Conservation (phyloP, 92 coral and sea anemone species). For the Epizoanthus ramosus region DNA sequence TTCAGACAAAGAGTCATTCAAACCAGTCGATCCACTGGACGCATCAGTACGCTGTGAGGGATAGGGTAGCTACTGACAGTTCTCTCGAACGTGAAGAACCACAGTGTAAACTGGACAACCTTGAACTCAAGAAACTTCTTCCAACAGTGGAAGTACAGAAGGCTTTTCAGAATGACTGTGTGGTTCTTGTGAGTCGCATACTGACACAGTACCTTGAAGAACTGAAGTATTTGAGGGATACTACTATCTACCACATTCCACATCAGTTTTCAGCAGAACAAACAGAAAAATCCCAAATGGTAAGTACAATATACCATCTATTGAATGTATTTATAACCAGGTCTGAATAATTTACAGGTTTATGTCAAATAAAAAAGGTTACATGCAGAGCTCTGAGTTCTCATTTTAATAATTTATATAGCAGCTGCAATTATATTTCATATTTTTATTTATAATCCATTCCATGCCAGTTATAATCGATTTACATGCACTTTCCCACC, state of each 20-base stretch:
- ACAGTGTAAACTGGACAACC: constrained; percentile 20
- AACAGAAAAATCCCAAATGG: constrained; percentile 46
- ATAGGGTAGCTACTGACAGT: constrained; percentile 14
- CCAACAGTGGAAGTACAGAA: constrained; percentile 45
- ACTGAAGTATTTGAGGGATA: constrained; percentile 32
- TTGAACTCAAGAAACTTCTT: constrained; percentile 41
- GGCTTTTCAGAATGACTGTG: constrained; percentile 38
- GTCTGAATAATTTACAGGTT: too few relatives aligned
- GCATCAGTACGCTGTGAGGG: constrained; percentile 48
- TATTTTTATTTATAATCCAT: too few relatives aligned
- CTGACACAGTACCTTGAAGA: constrained; percentile 36
- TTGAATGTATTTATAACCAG: too few relatives aligned
- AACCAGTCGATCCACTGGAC: constrained; percentile 59
- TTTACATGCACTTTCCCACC: too few relatives aligned
- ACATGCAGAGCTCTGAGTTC: too few relatives aligned
- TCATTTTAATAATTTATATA: too few relatives aligned
- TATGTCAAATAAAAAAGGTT: too few relatives aligned
- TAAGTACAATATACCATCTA: constrained; percentile 9
- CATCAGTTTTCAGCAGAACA: constrained; percentile 11
- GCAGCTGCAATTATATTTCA: too few relatives aligned
- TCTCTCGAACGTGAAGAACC: constrained; percentile 7
- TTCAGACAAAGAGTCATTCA: constrained; percentile 36
- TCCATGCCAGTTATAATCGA: too few relatives aligned
- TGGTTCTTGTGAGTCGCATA: constrained; percentile 42
- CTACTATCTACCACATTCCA: constrained; percentile 29